Conservation (phyloP, 2,888 invertebrate species). For the Drosophila parthenogenetica region DNA sequence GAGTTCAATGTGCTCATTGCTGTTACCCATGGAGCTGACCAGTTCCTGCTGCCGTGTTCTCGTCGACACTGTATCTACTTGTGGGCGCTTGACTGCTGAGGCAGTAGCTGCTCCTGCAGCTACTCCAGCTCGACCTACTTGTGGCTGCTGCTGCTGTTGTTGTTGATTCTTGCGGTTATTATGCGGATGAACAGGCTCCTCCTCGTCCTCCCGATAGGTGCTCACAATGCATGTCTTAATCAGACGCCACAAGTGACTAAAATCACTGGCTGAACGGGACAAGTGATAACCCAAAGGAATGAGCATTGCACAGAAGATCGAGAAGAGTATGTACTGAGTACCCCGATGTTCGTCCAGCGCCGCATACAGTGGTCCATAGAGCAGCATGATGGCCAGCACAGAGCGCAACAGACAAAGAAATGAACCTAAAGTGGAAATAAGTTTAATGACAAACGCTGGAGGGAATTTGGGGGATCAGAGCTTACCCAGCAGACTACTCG, state of each 20-base stretch:
- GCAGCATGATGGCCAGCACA: conserved; percentile 90
- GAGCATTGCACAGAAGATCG: conserved; percentile 95
- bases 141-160: conserved; percentile 39
- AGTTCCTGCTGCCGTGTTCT: conserved; percentile 31
- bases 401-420: conserved; percentile 93
- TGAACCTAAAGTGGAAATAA: conserved; percentile 85
- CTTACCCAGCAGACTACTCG: conserved; percentile 91
- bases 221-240: conserved; percentile 90
- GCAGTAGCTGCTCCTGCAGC: conserved; percentile 34
- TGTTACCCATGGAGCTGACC: conserved; percentile 42
- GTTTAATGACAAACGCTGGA: neutral
- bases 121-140: conserved; percentile 4
- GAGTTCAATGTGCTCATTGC: conserved; percentile 81
- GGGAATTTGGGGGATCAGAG: neutral
- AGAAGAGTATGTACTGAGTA: conserved; percentile 96
- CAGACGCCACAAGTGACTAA: conserved; percentile 94
- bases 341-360: conserved; percentile 93
- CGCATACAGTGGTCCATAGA: conserved; percentile 95
- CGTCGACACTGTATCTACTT: conserved; percentile 23
- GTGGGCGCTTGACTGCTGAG: conserved; percentile 19
- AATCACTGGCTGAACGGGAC: conserved; percentile 96
- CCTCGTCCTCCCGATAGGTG: conserved; percentile 91
- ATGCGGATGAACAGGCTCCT: conserved; percentile 77
- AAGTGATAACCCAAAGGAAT: conserved; percentile 96
- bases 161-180: conserved; percentile 42